These are phyloP conservation scores for Rafetus swinhoei DNA, from an alignment of 2,113 vertebrate genomes.

Conservation along the genomic window DNA sequence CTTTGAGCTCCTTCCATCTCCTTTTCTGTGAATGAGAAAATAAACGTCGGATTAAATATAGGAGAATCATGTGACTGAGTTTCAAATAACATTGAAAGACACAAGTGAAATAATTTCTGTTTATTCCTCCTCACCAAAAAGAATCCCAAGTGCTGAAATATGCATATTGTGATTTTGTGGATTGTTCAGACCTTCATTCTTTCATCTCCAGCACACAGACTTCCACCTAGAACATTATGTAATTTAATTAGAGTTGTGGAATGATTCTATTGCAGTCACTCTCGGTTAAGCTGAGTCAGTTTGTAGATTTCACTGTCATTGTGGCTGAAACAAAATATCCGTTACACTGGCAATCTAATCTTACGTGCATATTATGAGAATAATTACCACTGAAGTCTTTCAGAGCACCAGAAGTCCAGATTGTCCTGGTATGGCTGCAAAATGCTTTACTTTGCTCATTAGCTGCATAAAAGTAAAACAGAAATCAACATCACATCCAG, in stretches of 20 bases:
- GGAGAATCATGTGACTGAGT: constrained; percentile 19
- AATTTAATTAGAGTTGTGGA: constrained; percentile 71
- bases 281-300: constrained; percentile 39
- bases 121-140: constrained; percentile 2
- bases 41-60: neutral
- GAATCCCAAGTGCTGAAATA: neutral
- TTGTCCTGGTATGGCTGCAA: neutral
- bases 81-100: neutral
- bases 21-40: neutral
- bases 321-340: neutral
- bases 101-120: constrained; percentile 4
- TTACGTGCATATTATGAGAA: neutral
- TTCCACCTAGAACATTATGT: constrained; percentile 51
- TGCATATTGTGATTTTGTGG: neutral
- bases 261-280: constrained; percentile 49
- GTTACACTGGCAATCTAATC: constrained; percentile 16
- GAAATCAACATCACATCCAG: too few relatives aligned
- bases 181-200: neutral
- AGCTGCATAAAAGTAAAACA: neutral
- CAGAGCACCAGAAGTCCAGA: rapidly evolving
- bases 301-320: constrained; percentile 47
- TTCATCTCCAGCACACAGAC: constrained; percentile 55
- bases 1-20: neutral
- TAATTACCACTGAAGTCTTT: neutral
- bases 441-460: neutral